A percentile compares a stretch with the other conserved stretches of the same genome.
These are phyloP conservation scores for Gallinago media DNA, from an alignment of 2,113 vertebrate genomes.

Conservation along the genomic window DNA sequence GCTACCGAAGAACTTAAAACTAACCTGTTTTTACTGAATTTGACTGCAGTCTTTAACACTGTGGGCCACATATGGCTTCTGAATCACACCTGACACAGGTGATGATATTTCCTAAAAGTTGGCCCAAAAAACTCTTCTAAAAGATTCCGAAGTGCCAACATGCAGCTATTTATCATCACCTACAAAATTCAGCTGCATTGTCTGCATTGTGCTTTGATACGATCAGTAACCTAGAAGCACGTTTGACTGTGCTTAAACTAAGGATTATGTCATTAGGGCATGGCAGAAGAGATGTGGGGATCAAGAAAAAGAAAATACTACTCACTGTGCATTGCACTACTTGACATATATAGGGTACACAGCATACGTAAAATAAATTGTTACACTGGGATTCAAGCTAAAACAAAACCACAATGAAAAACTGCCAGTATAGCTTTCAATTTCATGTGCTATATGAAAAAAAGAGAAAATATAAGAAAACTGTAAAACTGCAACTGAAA, in stretches of 20 bases:
- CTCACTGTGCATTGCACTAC: fast-evolving
- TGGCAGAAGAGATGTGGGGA: fast-evolving
- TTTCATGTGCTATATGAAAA: neutral
- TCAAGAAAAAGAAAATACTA: neutral
- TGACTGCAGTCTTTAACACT: neutral
- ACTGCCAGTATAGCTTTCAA: neutral
- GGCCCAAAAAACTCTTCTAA: neutral
- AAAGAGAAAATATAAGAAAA: neutral
- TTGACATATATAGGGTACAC: neutral
- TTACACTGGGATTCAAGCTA: neutral
- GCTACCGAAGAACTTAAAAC: neutral
- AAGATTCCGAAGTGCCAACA: neutral
- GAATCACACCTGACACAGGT: neutral
- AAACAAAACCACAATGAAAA: neutral
- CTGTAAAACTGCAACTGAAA: neutral
- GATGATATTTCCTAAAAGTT: neutral
- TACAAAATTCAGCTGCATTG: neutral
- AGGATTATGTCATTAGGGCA: neutral
- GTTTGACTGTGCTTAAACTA: neutral
- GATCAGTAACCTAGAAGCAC: neutral
- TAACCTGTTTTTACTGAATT: neutral
- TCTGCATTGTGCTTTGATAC: neutral
- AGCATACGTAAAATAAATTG: neutral
- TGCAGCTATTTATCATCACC: neutral
- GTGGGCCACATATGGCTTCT: neutral